Base-by-base conservation (phyloP, 37 sponge, comb jelly and placozoan genomes). In the Hexactinellida sp. region DNA sequence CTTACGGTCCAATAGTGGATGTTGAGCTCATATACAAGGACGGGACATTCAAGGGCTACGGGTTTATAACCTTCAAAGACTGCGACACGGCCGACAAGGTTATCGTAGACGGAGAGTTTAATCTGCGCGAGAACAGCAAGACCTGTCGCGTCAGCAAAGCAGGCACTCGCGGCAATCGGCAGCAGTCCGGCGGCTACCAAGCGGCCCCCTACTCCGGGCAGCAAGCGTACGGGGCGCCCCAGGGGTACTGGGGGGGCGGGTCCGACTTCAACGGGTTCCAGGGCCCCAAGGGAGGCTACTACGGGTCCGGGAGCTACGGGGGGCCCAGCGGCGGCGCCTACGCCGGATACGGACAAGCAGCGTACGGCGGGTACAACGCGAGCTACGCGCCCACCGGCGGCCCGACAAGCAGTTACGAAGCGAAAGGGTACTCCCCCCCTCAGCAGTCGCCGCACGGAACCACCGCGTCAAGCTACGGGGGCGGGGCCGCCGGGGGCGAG, bases 11-110 rank as follows among this genome's bases (percentile, higher is more conserved):
- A 32, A 63, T 63, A 10, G 30, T 1, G 5, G 84, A 38, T 10
- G 19, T 83, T 28, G 39, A 38, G 37, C n/a, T 83, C 36, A n/a
- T 38, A 5, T 38, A 83, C 24, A 38, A 37, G 24, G 84, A 37
- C 24, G 35, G 37, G 1, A 3, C 7, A 10, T 38, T 37, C 39
- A 10, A 28, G 7, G 84, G 84, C 1, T 83, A 28, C 25, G 84
- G 84, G 38, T 83, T 83, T 28, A 38, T 83, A 5, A 83, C 84
- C 7, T 83, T 83, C 84, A 37, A 83, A 36, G 84, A 83, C 10
- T 83, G 30, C 38, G 84, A 83, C 38, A 37, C 23, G 1, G 84
- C 37, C 38, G 84, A 83, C 19, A 83, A 83, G 21, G 84, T 38
- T 9, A 38, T 83, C 10, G 39, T 83, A 10, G 84, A 63, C 76